Percentiles rank a stretch among this genome's conserved stretches.
Evolutionary conservation across 2,888 invertebrate genomes (phyloP).

Genomic region (Drymonia ruficornis): DNA sequence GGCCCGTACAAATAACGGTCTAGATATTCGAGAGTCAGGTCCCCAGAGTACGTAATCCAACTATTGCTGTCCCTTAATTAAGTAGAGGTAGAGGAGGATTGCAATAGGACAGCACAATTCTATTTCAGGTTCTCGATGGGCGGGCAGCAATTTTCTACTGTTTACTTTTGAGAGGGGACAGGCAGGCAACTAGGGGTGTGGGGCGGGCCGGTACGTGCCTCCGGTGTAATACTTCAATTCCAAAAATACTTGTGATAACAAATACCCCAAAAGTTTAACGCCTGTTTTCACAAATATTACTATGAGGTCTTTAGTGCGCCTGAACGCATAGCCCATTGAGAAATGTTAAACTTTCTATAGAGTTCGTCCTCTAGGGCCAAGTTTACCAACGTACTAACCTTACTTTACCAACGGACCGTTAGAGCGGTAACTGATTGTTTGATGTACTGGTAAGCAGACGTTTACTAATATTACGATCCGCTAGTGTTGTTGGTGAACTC

Average conservation of each 20-base stretch:
- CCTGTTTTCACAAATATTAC: no score
- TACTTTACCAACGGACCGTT: no score
- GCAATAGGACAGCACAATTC: conserved; percentile 26
- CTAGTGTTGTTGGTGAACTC: no score
- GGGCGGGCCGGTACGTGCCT: conserved; percentile 16
- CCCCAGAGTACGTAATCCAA: background rate
- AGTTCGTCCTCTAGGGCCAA: no score
- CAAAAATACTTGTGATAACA: conserved; percentile 21
- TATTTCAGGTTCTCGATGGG: conserved; percentile 32
- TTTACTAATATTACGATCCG: no score
- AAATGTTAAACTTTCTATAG: no score
- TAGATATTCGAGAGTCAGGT: background rate
- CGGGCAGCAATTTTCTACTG: conserved; percentile 38
- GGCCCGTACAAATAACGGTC: background rate
- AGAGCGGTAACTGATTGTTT: no score
- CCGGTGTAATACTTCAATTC: conserved; percentile 32
- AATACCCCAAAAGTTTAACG: conserved; percentile 3
- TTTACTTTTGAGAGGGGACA: conserved; percentile 31
- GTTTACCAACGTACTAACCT: no score
- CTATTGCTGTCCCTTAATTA: conserved; percentile 15
- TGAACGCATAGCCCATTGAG: no score
- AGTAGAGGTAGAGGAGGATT: conserved; percentile 11
- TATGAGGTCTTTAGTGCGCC: no score
- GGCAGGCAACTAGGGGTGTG: conserved; percentile 8
- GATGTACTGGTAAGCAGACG: no score